Evolutionary conservation across 2,888 invertebrate genomes (phyloP).

Genomic region (Pachliopta kotzebuea): DNA sequence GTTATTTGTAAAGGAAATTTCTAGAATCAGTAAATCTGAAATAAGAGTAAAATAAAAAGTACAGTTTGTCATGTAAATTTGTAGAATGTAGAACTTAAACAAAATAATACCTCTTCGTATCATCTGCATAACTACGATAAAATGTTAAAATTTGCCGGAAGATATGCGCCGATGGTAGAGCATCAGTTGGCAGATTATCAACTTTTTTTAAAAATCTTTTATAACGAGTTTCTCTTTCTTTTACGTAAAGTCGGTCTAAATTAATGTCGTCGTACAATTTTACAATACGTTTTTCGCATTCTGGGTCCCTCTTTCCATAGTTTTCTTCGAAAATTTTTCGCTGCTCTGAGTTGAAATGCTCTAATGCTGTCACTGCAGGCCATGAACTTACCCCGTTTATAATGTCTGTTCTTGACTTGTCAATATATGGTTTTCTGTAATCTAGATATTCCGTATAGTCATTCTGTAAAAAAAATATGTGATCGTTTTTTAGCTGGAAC

Average conservation of each 20-base stretch:
- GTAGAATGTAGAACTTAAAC: too few species aligned
- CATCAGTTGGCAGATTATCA: not conserved
- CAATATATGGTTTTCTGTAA: not conserved
- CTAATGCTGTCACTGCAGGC: conserved; percentile 8
- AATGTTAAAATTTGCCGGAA: not conserved
- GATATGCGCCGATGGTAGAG: not conserved
- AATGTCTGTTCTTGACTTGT: not conserved
- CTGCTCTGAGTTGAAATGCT: conserved; percentile 4
- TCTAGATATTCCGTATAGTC: not conserved
- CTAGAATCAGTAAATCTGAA: too few species aligned
- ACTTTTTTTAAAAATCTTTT: not conserved
- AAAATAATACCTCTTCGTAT: not conserved
- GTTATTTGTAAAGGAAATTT: too few species aligned
- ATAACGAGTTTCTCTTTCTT: not conserved
- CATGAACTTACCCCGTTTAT: conserved; percentile 7
- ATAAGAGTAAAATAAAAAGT: too few species aligned
- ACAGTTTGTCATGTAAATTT: too few species aligned
- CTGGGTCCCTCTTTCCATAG: conserved; percentile 13
- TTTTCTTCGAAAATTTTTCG: conserved; percentile 11
- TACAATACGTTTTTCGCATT: conserved; percentile 1
- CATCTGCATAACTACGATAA: not conserved
- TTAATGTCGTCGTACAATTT: not conserved
- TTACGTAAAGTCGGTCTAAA: not conserved
- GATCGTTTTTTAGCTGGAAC: not conserved
- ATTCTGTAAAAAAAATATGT: not conserved